phyloP scores from a whole-genome alignment of 1,140 invertebrate species.

The Spodoptera frugiperda region DNA sequence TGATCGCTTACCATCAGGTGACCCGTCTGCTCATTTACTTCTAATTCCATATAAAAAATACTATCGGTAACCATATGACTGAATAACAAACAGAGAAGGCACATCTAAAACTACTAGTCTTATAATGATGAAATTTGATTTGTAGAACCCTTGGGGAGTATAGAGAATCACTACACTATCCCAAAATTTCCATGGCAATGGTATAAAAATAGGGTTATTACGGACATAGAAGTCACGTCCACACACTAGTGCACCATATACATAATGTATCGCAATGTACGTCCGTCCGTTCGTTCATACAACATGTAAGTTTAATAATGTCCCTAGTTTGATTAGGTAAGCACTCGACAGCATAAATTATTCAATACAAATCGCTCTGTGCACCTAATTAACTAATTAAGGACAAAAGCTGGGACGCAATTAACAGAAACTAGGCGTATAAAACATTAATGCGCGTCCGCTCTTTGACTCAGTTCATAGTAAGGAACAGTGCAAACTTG shows the following conservation, averaged over 20 bases:
- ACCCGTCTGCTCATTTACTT: too few species aligned
- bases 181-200: too few species aligned
- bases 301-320: not conserved
- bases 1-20: too few species aligned
- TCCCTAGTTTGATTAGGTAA: slow-evolving; percentile 20
- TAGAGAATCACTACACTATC: too few species aligned
- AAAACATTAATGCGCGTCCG: slow-evolving; percentile 20
- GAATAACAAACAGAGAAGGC: too few species aligned
- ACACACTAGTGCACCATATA: too few species aligned
- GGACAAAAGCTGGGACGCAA: slow-evolving; percentile 31
- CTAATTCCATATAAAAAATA: too few species aligned
- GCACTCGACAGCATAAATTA: slow-evolving; percentile 32
- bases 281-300: not conserved
- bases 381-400: slow-evolving; percentile 43
- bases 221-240: too few species aligned
- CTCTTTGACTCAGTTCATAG: slow-evolving; percentile 2
- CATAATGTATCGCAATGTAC: not conserved
- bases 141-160: not conserved
- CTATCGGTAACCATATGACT: too few species aligned
- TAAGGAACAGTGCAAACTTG: too few species aligned
- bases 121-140: not conserved
- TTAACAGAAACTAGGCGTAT: slow-evolving; percentile 13
- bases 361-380: slow-evolving; percentile 39
- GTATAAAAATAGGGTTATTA: too few species aligned
- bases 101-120: not conserved